Evolutionary conservation across 2,797 vertebrate genomes (phyloP).

Genomic region (Cichlasoma orientale): DNA sequence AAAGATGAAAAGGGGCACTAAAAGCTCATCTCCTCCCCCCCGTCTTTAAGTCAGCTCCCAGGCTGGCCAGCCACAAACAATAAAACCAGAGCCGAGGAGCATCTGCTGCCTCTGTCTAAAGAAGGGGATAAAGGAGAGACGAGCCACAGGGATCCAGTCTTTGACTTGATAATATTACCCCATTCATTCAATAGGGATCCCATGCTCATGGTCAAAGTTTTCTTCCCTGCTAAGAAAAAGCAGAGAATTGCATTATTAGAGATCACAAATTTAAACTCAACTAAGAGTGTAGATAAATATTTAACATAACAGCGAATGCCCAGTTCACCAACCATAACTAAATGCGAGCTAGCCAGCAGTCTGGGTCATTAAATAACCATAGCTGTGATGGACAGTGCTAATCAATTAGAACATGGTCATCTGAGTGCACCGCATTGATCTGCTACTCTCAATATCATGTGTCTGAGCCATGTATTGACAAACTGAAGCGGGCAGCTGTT

Average conservation of each 20-base stretch:
- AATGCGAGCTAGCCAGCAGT: not conserved
- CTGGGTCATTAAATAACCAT: constrained; percentile 36
- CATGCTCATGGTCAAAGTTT: constrained; percentile 48
- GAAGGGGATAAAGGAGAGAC: constrained; percentile 58
- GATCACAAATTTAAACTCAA: not conserved
- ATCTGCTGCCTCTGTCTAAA: constrained; percentile 72
- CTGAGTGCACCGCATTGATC: constrained; percentile 64
- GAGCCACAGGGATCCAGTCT: constrained; percentile 60
- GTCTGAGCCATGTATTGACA: constrained; percentile 59
- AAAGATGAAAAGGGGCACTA: constrained; percentile 26
- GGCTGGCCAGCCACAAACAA: constrained; percentile 63
- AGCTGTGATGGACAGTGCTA: constrained; percentile 23
- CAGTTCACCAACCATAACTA: not conserved
- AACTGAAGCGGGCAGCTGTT: constrained; percentile 36
- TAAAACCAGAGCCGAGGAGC: constrained; percentile 69
- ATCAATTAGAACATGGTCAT: constrained; percentile 59
- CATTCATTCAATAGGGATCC: constrained; percentile 24
- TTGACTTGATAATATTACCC: constrained; percentile 66
- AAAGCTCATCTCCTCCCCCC: constrained; percentile 59
- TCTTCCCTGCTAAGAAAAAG: not conserved
- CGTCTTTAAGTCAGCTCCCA: constrained; percentile 61
- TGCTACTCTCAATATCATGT: constrained; percentile 54
- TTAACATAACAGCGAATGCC: not conserved
- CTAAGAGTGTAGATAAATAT: not conserved
- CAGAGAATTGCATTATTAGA: constrained; percentile 7